A percentile compares a stretch with the other conserved stretches of the same genome.
phyloP scores from a whole-genome alignment of 1,140 invertebrate species.

The Drosophila pseudoananassae region DNA sequence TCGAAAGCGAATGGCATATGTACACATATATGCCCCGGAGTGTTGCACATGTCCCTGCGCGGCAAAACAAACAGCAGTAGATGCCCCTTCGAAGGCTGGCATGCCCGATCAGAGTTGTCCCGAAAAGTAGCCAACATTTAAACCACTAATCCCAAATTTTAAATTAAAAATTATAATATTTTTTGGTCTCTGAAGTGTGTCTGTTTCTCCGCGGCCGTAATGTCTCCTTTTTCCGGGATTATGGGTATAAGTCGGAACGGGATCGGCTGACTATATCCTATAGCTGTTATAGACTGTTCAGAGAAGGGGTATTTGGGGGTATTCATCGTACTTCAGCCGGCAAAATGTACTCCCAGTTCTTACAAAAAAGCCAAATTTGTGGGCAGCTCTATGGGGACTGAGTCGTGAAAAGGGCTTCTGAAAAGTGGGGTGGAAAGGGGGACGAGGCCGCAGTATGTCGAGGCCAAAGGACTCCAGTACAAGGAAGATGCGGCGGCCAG shows the following conservation, averaged over 20 bases:
- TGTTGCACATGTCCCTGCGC: slow-evolving; percentile 83
- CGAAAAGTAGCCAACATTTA: not conserved
- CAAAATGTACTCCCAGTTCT: no score
- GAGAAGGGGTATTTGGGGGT: no score
- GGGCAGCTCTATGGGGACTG: not conserved
- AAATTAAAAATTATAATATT: no score
- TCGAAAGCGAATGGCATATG: slow-evolving; percentile 73
- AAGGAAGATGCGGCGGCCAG: slow-evolving; percentile 20
- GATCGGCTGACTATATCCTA: no score
- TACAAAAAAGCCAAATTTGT: not conserved
- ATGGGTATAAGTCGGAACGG: no score
- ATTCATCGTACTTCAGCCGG: no score
- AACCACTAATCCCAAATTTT: not conserved
- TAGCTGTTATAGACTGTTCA: no score
- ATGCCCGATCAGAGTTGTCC: slow-evolving; percentile 1
- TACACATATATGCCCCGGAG: slow-evolving; percentile 79
- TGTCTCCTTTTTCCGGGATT: no score
- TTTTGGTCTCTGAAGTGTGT: no score
- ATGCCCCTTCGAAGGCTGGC: slow-evolving; percentile 22
- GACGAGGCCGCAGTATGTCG: slow-evolving; percentile 17
- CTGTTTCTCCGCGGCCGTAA: no score
- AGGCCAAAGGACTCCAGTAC: slow-evolving; percentile 30
- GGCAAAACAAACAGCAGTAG: slow-evolving; percentile 68
- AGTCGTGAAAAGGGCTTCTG: not conserved
- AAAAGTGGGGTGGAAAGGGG: not conserved